Evolutionary conservation across 2,113 vertebrate genomes (phyloP).

Genomic region (Oreochromis tanganicae): DNA sequence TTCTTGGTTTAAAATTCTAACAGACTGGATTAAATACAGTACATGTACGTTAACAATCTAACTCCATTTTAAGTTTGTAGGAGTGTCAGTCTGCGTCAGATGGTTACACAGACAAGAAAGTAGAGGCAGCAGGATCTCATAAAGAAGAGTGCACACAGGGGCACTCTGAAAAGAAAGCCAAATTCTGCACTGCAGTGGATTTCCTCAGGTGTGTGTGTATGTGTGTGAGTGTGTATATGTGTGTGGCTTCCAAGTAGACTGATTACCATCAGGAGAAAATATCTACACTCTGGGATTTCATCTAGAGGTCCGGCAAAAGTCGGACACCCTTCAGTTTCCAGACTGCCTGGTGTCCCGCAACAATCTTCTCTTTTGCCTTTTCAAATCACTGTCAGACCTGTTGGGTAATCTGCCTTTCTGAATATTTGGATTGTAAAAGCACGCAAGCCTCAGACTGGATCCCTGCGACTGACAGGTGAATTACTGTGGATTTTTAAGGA

Average conservation of each 20-base stretch:
- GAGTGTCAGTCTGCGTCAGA: background rate
- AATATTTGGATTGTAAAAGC: background rate
- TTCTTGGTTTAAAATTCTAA: background rate
- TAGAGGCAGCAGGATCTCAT: background rate
- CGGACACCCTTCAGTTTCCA: background rate
- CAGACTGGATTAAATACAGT: background rate
- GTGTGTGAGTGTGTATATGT: background rate
- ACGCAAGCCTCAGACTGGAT: background rate
- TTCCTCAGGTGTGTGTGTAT: conserved; percentile 28
- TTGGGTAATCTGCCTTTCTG: background rate
- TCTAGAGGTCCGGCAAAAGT: conserved; percentile 32
- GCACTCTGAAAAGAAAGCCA: background rate
- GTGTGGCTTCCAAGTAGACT: background rate
- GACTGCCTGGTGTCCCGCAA: background rate
- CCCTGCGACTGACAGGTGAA: background rate
- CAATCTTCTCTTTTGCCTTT: background rate
- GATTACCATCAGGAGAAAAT: conserved; percentile 1
- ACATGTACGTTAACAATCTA: background rate
- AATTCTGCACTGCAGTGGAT: conserved; percentile 47
- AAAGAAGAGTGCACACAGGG: background rate
- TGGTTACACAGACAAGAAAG: background rate
- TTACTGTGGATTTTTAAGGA: background rate
- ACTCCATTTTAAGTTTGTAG: conserved; percentile 27
- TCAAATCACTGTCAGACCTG: background rate
- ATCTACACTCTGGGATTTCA: background rate